Conservation (phyloP, 1,140 invertebrate species). For the Neodiprion virginianus region DNA sequence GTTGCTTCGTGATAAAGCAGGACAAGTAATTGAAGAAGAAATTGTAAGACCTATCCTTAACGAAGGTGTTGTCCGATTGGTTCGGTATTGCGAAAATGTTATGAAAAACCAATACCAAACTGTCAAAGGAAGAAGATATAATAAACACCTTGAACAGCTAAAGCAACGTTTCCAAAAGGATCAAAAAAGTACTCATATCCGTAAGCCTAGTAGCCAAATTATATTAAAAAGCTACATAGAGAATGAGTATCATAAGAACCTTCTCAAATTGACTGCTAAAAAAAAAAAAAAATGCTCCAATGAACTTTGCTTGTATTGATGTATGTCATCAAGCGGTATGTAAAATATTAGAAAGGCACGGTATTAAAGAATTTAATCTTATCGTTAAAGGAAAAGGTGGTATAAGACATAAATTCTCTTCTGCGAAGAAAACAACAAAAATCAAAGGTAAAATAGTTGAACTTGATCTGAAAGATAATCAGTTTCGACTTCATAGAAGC, state of each 20-base stretch:
- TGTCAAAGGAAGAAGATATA: not conserved
- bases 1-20: not conserved
- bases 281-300: not conserved
- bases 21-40: not conserved
- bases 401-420: not conserved
- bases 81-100: not conserved
- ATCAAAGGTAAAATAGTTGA: not conserved
- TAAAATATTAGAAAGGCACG: not conserved
- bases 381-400: not conserved
- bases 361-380: not conserved
- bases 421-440: too few relatives aligned
- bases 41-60: not conserved
- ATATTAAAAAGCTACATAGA: not conserved
- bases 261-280: not conserved
- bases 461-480: not conserved
- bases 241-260: not conserved
- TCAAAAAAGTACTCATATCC: not conserved
- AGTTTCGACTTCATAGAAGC: not conserved
- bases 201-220: not conserved
- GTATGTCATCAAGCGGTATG: not conserved
- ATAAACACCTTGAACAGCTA: not conserved
- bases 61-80: not conserved
- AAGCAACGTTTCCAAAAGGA: not conserved
- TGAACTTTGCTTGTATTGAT: not conserved
- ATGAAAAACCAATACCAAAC: not conserved